Base-by-base conservation (phyloP, 2,888 invertebrate species). In the Epistrophe grossulariae region DNA sequence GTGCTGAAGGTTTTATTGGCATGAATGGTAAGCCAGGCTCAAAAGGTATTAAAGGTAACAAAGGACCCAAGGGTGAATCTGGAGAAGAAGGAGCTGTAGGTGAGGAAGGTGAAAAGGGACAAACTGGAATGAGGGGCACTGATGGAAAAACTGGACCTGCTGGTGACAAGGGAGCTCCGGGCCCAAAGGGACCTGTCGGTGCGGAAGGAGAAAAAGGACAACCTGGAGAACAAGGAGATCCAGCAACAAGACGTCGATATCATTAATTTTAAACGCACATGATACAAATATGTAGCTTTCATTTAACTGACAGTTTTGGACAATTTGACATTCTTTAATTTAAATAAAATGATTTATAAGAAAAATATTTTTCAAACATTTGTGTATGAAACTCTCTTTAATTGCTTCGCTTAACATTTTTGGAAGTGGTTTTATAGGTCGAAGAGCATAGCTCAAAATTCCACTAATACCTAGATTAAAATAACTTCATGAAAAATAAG, bases 11-110 rank as follows among this genome's bases (percentile, higher is more conserved):
- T 5, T 8, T 0, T 7, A 11, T 4, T 2, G 81, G 81, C 0
- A 24, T 0, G 2, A 7, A 35, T 4, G 82, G 82, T 15, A 0
- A 5, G 6, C 0, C 2, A 4, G 76, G 76, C 0, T 5, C 3
- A 15, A 40, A 8, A 13, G 84, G 84, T 10, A 17, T 55, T 4
- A 57, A 52, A 28, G 84, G 84, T 7, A 2, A 0, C 4, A 0
- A 0, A 0, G 31, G 76, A 55, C 0, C 4, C 10, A 17, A 31
- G 1, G 82, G 82, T 11, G 4, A 5, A 15, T 1, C 9, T n/a
- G 64, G 64, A 2, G 9, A 17, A 0, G 17, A 6, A 6, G 66
- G 66, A 7, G 3, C 2, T 4, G 4, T 4, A 10, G 60, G 60
- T 40, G 2, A 7, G 3, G 2, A 13, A 8, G 52, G 52, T 1